phyloP scores from a whole-genome alignment of 2,113 vertebrate species.

The human region DNA sequence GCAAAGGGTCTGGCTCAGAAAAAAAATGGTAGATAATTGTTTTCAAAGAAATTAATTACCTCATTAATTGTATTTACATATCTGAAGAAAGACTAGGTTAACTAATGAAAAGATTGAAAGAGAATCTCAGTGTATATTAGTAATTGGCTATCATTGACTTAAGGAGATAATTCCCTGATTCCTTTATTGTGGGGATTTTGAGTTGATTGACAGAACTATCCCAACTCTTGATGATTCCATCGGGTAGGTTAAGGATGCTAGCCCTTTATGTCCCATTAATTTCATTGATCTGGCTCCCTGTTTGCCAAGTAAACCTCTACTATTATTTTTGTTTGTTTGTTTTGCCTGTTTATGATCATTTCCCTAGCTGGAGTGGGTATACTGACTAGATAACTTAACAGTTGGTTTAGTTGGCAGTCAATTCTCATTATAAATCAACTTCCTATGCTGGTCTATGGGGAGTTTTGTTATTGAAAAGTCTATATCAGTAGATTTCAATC shows the following conservation, averaged over 20 bases:
- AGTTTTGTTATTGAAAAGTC: not conserved
- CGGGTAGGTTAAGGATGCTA: not conserved
- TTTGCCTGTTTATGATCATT: not conserved
- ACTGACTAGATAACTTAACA: not conserved
- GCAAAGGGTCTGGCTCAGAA: not conserved
- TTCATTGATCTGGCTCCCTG: not conserved
- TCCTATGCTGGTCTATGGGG: not conserved
- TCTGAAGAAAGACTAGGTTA: not conserved
- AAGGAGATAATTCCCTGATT: not conserved
- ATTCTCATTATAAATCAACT: not conserved
- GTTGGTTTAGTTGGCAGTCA: not conserved
- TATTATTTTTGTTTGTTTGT: not conserved
- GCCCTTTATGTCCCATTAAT: not conserved
- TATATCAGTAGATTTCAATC: not conserved
- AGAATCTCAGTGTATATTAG: not conserved
- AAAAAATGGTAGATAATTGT: not conserved
- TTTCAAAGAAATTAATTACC: not conserved
- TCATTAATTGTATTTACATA: not conserved
- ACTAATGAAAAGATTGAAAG: not conserved
- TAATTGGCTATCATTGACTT: not conserved
- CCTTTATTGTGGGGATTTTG: not conserved
- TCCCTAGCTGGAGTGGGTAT: not conserved
- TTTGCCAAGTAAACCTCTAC: not conserved
- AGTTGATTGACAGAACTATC: not conserved
- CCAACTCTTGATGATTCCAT: not conserved